These are phyloP conservation scores for Stenodera caucasica DNA, from an alignment of 2,888 invertebrate genomes.

Conservation along the genomic window DNA sequence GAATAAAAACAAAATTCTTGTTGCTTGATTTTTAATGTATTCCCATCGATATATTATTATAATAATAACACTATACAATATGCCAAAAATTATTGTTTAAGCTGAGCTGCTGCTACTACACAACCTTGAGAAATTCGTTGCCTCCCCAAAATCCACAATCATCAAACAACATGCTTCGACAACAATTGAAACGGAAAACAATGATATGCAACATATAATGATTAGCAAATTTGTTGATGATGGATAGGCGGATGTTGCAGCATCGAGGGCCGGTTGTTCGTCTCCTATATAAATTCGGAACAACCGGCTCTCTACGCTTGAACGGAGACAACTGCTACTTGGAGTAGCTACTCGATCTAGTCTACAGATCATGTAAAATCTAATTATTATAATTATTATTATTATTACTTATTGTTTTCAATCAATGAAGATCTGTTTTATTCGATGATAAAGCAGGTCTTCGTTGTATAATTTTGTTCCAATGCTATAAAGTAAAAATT, in stretches of 20 bases:
- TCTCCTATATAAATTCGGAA: too few relatives aligned
- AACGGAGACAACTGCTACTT: slow-evolving; percentile 18
- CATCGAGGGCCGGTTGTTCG: too few relatives aligned
- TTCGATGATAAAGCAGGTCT: not conserved
- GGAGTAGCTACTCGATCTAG: slow-evolving; percentile 19
- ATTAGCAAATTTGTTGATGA: too few relatives aligned
- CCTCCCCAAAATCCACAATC: slow-evolving; percentile 12
- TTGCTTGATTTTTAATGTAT: not conserved
- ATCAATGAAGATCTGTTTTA: slow-evolving; percentile 1
- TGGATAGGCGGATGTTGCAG: too few relatives aligned
- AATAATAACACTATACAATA: slow-evolving; percentile 52
- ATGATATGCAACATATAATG: too few relatives aligned
- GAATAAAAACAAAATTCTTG: not conserved
- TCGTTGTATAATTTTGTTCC: too few relatives aligned
- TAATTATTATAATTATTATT: slow-evolving; percentile 26
- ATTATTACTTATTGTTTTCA: not conserved
- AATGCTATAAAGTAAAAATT: slow-evolving; percentile 20
- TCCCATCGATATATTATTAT: slow-evolving; percentile 44
- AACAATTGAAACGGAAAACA: not conserved
- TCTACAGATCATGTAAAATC: slow-evolving; percentile 43
- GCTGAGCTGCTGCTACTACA: slow-evolving; percentile 50
- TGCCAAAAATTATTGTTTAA: slow-evolving; percentile 47
- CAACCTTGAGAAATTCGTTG: slow-evolving; percentile 41
- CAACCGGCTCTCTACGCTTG: too few relatives aligned
- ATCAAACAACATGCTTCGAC: not conserved